Conservation (phyloP, 2,113 vertebrate species). For the Corvus cornix region DNA sequence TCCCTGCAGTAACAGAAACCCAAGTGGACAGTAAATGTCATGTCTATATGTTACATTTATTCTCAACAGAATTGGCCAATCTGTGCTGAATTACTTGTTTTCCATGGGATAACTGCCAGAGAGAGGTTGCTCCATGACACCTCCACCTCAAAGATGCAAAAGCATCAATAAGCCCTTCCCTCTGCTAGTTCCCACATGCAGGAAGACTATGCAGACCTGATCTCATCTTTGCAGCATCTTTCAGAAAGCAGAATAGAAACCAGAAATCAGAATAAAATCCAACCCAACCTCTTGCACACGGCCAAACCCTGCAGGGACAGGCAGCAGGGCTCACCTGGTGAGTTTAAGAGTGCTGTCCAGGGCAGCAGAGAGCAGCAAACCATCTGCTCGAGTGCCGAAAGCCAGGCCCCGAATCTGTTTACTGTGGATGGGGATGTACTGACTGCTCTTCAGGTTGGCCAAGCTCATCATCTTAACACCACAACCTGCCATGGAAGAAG, state of each 20-base stretch:
- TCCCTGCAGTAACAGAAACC: background rate
- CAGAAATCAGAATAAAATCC: background rate
- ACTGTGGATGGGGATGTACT: conserved; percentile 92
- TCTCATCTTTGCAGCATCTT: background rate
- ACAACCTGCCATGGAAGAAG: conserved; percentile 76
- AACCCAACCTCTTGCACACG: background rate
- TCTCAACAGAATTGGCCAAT: background rate
- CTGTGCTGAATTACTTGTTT: background rate
- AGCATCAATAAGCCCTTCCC: background rate
- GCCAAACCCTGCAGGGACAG: background rate
- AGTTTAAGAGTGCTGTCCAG: conserved; percentile 92
- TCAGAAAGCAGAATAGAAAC: background rate
- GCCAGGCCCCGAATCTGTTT: conserved; percentile 92
- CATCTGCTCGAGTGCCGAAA: conserved; percentile 82
- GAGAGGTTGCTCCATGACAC: background rate
- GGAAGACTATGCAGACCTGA: background rate
- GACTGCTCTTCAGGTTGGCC: conserved; percentile 87
- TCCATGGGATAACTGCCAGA: rapidly evolving
- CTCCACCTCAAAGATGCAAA: background rate
- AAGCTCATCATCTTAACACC: conserved; percentile 95
- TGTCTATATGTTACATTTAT: background rate
- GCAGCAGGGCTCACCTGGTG: conserved; percentile 82
- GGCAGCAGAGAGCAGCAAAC: conserved; percentile 90
- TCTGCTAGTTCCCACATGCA: background rate
- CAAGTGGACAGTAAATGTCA: background rate